phyloP scores from a whole-genome alignment of 2,888 invertebrate species.

The Tenthredo notha region DNA sequence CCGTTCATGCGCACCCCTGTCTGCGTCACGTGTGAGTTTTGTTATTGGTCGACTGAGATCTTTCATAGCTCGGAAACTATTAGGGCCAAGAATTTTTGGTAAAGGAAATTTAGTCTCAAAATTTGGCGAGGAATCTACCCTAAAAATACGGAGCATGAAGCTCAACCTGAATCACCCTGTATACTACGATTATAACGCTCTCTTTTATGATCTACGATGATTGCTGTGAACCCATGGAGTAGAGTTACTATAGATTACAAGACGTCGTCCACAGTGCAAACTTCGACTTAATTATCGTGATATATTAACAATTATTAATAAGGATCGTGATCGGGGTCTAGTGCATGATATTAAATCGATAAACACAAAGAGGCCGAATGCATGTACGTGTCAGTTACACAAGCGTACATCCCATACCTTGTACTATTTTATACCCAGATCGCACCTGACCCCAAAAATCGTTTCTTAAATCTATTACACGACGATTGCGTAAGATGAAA shows the following conservation, averaged over 20 bases:
- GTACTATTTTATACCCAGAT: neutral
- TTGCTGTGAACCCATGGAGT: conserved; percentile 20
- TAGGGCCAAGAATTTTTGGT: too few relatives aligned
- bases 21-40: too few relatives aligned
- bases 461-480: neutral
- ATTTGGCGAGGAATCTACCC: too few relatives aligned
- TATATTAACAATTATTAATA: conserved; percentile 35
- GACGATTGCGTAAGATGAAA: neutral
- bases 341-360: neutral
- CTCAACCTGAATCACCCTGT: neutral
- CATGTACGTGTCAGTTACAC: neutral
- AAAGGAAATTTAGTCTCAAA: too few relatives aligned
- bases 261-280: conserved; percentile 31
- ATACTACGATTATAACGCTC: conserved; percentile 2
- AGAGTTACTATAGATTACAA: conserved; percentile 27
- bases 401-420: neutral
- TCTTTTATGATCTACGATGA: conserved; percentile 40
- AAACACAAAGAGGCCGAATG: neutral
- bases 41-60: too few relatives aligned
- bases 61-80: too few relatives aligned
- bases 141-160: too few relatives aligned
- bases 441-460: conserved; percentile 22
- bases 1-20: too few relatives aligned
- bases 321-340: conserved; percentile 4
- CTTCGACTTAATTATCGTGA: conserved; percentile 41